Evolutionary conservation across 2,888 invertebrate genomes (phyloP).

Genomic region (Brachyptera risi): DNA sequence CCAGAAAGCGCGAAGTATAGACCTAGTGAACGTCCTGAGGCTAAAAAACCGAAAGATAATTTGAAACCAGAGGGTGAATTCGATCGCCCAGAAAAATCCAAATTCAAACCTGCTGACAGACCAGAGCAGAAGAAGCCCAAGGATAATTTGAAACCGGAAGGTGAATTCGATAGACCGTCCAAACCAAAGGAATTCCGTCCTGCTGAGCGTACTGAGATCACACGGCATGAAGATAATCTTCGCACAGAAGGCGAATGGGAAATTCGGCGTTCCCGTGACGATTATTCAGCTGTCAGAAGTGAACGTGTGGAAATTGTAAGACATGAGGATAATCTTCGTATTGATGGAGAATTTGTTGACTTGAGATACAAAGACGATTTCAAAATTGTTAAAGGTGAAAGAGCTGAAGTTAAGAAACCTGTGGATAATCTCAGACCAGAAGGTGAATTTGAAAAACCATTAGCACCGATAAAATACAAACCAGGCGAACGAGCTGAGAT

Average conservation of each 20-base stretch:
- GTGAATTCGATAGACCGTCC: conserved; percentile 40
- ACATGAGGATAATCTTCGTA: conserved; percentile 42
- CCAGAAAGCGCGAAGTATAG: conserved; percentile 39
- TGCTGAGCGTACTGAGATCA: conserved; percentile 41
- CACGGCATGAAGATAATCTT: conserved; percentile 43
- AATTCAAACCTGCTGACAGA: conserved; percentile 45
- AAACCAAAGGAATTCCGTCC: conserved; percentile 48
- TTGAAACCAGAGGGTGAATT: conserved; percentile 43
- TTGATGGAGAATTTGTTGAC: conserved; percentile 48
- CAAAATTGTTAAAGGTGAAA: conserved; percentile 35
- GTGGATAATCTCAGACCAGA: conserved; percentile 45
- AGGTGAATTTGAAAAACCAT: conserved; percentile 35
- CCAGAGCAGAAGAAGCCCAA: conserved; percentile 39
- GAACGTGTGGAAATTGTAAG: conserved; percentile 41
- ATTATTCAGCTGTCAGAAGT: conserved; percentile 54
- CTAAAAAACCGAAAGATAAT: conserved; percentile 36
- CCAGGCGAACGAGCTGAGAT: conserved; percentile 20
- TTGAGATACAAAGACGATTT: conserved; percentile 7
- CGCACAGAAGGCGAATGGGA: conserved; percentile 44
- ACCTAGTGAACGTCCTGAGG: conserved; percentile 33
- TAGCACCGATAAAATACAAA: conserved; percentile 1
- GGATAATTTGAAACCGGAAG: conserved; percentile 39
- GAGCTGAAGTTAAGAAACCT: conserved; percentile 40
- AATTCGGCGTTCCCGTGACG: conserved; percentile 44
- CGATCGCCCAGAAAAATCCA: conserved; percentile 35